phyloP scores from a whole-genome alignment of 2,888 invertebrate genomes.

The Callinectes sapidus region DNA sequence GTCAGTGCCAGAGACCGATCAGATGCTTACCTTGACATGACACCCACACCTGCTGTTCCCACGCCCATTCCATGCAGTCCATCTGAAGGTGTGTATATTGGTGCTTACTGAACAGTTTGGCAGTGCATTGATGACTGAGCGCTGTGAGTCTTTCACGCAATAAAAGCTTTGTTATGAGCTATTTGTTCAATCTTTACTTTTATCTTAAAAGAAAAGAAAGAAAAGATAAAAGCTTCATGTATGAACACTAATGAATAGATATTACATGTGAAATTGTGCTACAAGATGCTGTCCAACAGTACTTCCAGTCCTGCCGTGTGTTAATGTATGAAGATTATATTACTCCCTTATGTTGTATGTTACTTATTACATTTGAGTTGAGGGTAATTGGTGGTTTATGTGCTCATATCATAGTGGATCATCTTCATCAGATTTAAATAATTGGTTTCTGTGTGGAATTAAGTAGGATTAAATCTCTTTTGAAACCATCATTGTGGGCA shows the following conservation, averaged over 20 bases:
- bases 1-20: constrained; percentile 28
- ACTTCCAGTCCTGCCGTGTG: background rate
- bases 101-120: background rate
- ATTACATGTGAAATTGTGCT: background rate
- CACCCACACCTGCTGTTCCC: constrained; percentile 61
- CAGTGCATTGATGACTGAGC: background rate
- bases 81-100: constrained; percentile 62
- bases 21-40: constrained; percentile 64
- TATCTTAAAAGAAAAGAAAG: background rate
- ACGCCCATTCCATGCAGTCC: constrained; percentile 65
- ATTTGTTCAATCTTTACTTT: background rate
- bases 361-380: background rate
- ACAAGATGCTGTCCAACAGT: background rate
- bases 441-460: too few species aligned
- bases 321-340: background rate
- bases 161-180: background rate
- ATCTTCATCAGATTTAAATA: too few species aligned
- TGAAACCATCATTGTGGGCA: too few species aligned
- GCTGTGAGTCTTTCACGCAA: background rate
- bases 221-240: background rate
- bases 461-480: too few species aligned
- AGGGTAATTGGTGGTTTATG: background rate
- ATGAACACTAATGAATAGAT: background rate
- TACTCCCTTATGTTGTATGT: background rate
- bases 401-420: background rate